Evolutionary conservation across 2,888 invertebrate species (phyloP).

Genomic region (Oligia latruncula): DNA sequence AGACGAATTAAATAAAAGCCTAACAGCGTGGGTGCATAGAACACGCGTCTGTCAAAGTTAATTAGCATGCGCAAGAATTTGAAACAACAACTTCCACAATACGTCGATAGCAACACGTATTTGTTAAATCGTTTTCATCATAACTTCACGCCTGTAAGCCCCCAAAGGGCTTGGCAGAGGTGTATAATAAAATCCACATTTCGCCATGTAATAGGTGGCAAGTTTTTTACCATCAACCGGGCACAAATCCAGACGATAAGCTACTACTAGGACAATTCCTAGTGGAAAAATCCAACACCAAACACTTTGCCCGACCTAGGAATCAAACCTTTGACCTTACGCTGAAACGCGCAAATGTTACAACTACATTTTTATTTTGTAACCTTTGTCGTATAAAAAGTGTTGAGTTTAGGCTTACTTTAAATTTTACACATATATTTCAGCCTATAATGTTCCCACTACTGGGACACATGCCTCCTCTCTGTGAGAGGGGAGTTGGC

Average conservation of each 20-base stretch:
- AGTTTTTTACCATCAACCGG: not conserved
- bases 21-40: slow-evolving; percentile 16
- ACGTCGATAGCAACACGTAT: not conserved
- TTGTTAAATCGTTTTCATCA: not conserved
- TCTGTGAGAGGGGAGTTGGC: not conserved
- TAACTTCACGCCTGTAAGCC: not conserved
- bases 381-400: not conserved
- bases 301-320: not conserved
- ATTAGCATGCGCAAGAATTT: slow-evolving; percentile 14
- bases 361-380: not conserved
- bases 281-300: not conserved
- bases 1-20: slow-evolving; percentile 2
- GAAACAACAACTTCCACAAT: slow-evolving; percentile 22
- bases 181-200: not conserved
- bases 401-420: not conserved
- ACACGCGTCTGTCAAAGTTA: slow-evolving; percentile 5
- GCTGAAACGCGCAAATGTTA: not conserved
- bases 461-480: not conserved
- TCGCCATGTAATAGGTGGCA: not conserved
- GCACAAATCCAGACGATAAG: not conserved
- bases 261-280: not conserved
- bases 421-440: not conserved
- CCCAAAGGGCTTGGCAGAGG: not conserved
- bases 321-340: not conserved
- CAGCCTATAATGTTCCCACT: not conserved